A percentile compares a stretch with the other conserved stretches of the same genome.
Conservation (phyloP, 2,797 vertebrate species). For the Enteromius trimaculatus region DNA sequence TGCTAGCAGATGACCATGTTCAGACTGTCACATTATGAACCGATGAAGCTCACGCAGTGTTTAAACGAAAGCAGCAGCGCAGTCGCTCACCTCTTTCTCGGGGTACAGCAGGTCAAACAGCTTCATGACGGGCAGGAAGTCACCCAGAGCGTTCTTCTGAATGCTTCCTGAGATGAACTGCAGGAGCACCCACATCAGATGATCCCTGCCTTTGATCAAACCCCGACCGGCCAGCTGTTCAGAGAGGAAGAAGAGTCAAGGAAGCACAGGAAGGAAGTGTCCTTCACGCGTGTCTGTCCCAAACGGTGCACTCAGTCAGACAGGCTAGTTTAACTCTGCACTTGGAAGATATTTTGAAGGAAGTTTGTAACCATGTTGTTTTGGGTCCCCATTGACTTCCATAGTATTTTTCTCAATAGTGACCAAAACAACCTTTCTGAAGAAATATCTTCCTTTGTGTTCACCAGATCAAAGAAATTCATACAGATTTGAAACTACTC, state of each 20-base stretch:
- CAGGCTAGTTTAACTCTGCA: not conserved
- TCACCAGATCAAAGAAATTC: too few relatives aligned
- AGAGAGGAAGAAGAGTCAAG: not conserved
- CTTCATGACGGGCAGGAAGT: constrained; percentile 99
- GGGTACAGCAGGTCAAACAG: constrained; percentile 98
- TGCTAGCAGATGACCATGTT: not conserved
- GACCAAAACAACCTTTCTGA: too few relatives aligned
- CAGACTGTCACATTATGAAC: not conserved
- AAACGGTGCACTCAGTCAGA: not conserved
- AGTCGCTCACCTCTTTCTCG: constrained; percentile 90
- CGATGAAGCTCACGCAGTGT: not conserved
- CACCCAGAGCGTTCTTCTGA: constrained; percentile 95
- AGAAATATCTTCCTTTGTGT: too few relatives aligned
- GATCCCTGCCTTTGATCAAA: constrained; percentile 96
- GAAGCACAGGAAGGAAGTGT: too few relatives aligned
- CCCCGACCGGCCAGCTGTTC: constrained; percentile 93
- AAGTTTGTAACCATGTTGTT: too few relatives aligned
- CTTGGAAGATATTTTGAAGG: not conserved
- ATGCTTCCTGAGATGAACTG: constrained; percentile 99
- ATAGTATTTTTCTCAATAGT: too few relatives aligned
- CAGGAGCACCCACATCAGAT: constrained; percentile 98
- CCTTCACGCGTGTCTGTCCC: not conserved
- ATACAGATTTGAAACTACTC: too few relatives aligned
- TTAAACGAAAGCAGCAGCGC: not conserved
- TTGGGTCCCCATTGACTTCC: too few relatives aligned